Evolutionary conservation across 2,797 vertebrate species (phyloP).

Genomic region (Arnoldichthys spilopterus): DNA sequence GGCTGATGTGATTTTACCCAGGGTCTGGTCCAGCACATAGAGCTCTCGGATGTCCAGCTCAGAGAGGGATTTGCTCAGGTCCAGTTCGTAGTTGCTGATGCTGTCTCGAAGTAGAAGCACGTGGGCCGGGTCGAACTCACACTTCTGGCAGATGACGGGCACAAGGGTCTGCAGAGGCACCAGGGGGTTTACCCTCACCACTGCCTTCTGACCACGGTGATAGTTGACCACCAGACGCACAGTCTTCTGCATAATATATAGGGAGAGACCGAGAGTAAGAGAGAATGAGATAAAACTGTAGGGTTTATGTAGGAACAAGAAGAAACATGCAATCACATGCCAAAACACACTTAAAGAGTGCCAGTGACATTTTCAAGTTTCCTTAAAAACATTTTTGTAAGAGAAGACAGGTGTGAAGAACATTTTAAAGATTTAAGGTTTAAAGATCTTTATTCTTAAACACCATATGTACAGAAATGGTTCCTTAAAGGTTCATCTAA

Average conservation of each 20-base stretch:
- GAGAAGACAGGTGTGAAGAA: too few species aligned
- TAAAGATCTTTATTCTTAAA: too few species aligned
- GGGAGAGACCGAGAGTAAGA: neutral
- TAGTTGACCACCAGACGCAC: constrained; percentile 95
- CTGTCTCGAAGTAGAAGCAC: constrained; percentile 87
- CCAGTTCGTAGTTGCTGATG: constrained; percentile 85
- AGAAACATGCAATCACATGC: neutral
- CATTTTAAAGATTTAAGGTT: too few species aligned
- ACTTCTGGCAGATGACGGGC: constrained; percentile 92
- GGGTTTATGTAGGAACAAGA: neutral
- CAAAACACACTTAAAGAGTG: too few species aligned
- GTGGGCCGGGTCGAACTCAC: constrained; percentile 87
- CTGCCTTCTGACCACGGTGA: constrained; percentile 90
- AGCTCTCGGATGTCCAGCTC: constrained; percentile 92
- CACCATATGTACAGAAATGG: too few species aligned
- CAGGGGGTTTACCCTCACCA: constrained; percentile 91
- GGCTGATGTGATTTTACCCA: constrained; percentile 79
- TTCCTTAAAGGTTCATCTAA: too few species aligned
- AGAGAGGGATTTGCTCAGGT: constrained; percentile 86
- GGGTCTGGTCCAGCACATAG: constrained; percentile 88
- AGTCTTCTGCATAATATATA: constrained; percentile 81
- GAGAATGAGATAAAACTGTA: neutral
- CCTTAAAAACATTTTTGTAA: too few species aligned
- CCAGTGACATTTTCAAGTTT: too few species aligned
- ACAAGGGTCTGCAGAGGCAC: constrained; percentile 84